Conservation (phyloP, 2,113 vertebrate genomes). For the Colossoma macropomum region DNA sequence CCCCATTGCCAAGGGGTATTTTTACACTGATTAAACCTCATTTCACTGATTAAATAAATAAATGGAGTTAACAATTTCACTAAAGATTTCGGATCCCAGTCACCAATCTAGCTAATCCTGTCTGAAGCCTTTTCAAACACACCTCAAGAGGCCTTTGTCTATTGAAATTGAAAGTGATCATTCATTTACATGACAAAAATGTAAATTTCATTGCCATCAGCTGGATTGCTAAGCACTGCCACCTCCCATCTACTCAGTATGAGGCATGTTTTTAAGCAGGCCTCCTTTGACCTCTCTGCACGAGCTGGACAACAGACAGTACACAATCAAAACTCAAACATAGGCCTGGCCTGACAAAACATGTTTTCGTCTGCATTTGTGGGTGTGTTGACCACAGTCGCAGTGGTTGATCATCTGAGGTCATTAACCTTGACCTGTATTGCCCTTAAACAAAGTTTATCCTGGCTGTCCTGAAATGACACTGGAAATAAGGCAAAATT, state of each 20-base stretch:
- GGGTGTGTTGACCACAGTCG: neutral
- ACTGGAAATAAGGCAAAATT: neutral
- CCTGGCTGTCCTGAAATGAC: neutral
- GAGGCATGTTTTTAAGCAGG: neutral
- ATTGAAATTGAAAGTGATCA: neutral
- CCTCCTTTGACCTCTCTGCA: neutral
- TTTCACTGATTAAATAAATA: no score
- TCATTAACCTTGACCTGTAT: neutral
- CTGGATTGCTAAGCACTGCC: neutral
- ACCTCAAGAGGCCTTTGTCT: neutral
- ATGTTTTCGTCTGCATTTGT: neutral
- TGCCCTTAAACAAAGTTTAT: neutral
- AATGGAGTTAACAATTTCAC: no score
- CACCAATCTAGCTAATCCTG: neutral
- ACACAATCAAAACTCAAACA: neutral
- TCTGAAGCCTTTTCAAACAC: neutral
- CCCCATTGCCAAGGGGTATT: no score
- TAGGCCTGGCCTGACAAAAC: neutral
- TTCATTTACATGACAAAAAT: no score
- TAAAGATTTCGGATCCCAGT: neutral
- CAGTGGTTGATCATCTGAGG: neutral
- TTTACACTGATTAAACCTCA: no score
- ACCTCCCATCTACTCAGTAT: neutral
- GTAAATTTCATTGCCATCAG: neutral
- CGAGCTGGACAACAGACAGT: neutral